Evolutionary conservation across 2,888 invertebrate species (phyloP).

Genomic region (Macropis europaea): DNA sequence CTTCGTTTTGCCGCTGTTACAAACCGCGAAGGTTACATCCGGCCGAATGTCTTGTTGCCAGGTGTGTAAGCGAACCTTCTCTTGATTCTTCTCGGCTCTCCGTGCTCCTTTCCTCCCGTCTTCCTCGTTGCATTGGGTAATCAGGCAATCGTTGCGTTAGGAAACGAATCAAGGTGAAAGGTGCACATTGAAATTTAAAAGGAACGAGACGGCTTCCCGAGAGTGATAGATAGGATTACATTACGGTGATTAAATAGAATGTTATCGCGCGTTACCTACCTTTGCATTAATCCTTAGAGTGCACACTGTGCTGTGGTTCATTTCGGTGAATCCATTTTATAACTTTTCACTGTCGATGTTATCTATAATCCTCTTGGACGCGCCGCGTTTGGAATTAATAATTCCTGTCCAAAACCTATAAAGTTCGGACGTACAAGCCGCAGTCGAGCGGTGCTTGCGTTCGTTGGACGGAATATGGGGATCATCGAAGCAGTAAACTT

Average conservation of each 20-base stretch:
- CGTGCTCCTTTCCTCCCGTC: background rate
- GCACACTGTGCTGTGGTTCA: background rate
- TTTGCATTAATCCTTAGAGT: conserved; percentile 12
- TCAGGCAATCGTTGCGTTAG: conserved; percentile 21
- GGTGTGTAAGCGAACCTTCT: conserved; percentile 49
- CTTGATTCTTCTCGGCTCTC: conserved; percentile 3
- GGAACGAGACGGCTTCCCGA: background rate
- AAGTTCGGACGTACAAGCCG: background rate
- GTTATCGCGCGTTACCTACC: conserved; percentile 10
- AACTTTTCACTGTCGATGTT: conserved; percentile 22
- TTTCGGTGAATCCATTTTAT: conserved; percentile 7
- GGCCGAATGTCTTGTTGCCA: conserved; percentile 64
- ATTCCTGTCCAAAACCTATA: background rate
- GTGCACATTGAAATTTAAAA: conserved; percentile 14
- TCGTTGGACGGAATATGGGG: background rate
- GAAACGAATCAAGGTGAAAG: conserved; percentile 35
- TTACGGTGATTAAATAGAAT: conserved; percentile 34
- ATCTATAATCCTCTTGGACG: background rate
- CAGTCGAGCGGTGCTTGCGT: background rate
- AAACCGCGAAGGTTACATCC: conserved; percentile 61
- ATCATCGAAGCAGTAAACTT: too few relatives aligned
- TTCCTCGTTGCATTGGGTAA: conserved; percentile 16
- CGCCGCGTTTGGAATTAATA: background rate
- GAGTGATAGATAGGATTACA: conserved; percentile 23
- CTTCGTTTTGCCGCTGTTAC: conserved; percentile 60